A percentile compares a stretch with the other conserved stretches of the same genome.
Evolutionary conservation across 2,888 invertebrate genomes (phyloP).

Genomic region (Ophion ellenae): DNA sequence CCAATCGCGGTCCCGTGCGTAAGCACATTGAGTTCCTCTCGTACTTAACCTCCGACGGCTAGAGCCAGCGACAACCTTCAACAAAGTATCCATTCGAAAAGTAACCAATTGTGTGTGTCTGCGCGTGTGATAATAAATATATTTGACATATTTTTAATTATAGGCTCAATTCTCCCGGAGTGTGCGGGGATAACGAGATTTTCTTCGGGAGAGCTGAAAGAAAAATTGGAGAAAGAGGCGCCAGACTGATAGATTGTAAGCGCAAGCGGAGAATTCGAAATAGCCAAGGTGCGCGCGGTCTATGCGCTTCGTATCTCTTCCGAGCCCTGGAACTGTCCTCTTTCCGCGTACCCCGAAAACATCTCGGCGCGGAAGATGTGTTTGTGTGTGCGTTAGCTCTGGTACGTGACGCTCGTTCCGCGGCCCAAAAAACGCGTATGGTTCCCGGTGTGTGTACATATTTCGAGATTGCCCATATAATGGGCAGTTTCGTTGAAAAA

Average conservation of each 20-base stretch:
- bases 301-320: neutral
- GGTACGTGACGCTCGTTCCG: constrained; percentile 71
- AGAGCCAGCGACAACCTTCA: neutral
- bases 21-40: no score
- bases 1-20: no score
- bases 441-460: neutral
- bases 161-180: neutral
- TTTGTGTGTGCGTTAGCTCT: constrained; percentile 66
- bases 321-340: neutral
- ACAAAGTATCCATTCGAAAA: no score
- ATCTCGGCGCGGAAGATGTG: constrained; percentile 26
- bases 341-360: constrained; percentile 20
- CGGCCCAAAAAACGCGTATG: neutral
- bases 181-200: constrained; percentile 30
- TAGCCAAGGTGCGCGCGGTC: neutral
- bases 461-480: neutral
- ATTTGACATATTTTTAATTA: neutral
- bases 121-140: neutral
- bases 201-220: constrained; percentile 40
- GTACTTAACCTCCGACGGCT: no score
- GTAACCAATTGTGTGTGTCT: neutral
- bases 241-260: constrained; percentile 64
- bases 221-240: constrained; percentile 28
- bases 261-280: constrained; percentile 54
- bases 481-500: neutral